A percentile compares a stretch with the other conserved stretches of the same genome.
Evolutionary conservation across 2,113 vertebrate genomes (phyloP).

Genomic region (Marmota flaviventris): DNA sequence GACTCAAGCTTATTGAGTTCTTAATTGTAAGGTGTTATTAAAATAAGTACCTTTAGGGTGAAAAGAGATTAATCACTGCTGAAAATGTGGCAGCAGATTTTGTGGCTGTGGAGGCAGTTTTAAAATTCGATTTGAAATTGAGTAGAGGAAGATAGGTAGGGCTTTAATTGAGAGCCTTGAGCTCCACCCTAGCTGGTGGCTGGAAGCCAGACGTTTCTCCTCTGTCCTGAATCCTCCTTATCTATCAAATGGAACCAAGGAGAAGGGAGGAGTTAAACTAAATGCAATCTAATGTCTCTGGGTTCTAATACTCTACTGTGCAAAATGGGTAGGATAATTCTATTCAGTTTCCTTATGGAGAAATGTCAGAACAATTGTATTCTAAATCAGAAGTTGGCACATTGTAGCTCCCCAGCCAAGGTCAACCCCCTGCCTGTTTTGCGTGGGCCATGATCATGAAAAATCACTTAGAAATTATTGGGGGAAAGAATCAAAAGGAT

Average conservation of each 20-base stretch:
- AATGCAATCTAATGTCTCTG: background rate
- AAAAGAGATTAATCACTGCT: background rate
- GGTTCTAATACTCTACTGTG: background rate
- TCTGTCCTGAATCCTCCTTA: background rate
- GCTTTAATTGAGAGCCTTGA: background rate
- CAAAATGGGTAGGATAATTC: background rate
- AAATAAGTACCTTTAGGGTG: constrained; percentile 2
- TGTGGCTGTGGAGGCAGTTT: background rate
- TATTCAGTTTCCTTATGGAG: background rate
- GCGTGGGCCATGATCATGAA: no score
- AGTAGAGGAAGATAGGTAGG: background rate
- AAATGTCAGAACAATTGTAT: background rate
- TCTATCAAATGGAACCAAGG: background rate
- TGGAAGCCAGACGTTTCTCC: background rate
- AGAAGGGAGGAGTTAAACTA: background rate
- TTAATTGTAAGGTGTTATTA: constrained; percentile 45
- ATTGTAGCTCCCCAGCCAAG: background rate
- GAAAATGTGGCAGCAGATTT: background rate
- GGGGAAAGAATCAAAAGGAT: background rate
- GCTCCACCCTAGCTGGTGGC: background rate
- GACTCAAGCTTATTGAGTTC: background rate
- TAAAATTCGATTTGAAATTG: background rate
- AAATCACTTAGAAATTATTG: background rate
- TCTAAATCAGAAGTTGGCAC: background rate
- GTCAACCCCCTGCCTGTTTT: background rate